Base-by-base conservation (phyloP, 2,113 vertebrate species). In the Platysteira castanea region DNA sequence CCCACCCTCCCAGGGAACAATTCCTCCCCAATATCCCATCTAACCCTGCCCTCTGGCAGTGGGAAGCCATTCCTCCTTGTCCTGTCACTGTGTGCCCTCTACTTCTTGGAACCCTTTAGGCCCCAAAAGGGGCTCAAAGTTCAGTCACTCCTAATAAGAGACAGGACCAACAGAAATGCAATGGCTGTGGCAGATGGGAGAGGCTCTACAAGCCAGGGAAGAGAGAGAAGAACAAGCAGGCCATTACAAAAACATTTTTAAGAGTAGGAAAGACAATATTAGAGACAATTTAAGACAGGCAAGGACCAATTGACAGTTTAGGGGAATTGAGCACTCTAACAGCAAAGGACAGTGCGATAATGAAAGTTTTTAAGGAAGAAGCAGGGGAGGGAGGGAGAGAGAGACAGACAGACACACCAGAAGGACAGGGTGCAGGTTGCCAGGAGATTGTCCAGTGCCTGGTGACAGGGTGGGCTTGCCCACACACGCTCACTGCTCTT, bases 1-100 rank as follows among this genome's bases (percentile, higher is more conserved):
- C 1, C 1, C n/a, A 1, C 4, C 39, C 61, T 61, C 46, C n/a
- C n/a, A 68, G 7, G 53, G 20, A 60, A 2, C 11, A 46, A 26
- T 46, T 89, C 10, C 54, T 35, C 42, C n/a, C n/a, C 41, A 35
- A 5, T 41, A 54, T 31, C 31, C 59, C 5, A 13, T 20, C 44
- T 50, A 49, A 1, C 13, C 53, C 5, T 39, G 19, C 46, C 69
- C 46, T 68, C 46, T 75, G 28, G 16, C 53, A 75, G 13, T 30
- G 16, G 13, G 69, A 75, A 75, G 39, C 39, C 11, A 35, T 31
- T 68, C 11, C 26, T 27, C 4, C 47, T 61, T 61, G 17, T 35
- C 15, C n/a, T 75, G 39, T 39, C 28, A 13, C 47, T 46, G 27
- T 11, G 4, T 39, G 39, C 11, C 30, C 41, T 76, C 63, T 12